Evolutionary conservation across 2,888 invertebrate genomes (phyloP), one percentile per base, ranked within the genome.

Genomic region (Andricus curvator): DNA sequence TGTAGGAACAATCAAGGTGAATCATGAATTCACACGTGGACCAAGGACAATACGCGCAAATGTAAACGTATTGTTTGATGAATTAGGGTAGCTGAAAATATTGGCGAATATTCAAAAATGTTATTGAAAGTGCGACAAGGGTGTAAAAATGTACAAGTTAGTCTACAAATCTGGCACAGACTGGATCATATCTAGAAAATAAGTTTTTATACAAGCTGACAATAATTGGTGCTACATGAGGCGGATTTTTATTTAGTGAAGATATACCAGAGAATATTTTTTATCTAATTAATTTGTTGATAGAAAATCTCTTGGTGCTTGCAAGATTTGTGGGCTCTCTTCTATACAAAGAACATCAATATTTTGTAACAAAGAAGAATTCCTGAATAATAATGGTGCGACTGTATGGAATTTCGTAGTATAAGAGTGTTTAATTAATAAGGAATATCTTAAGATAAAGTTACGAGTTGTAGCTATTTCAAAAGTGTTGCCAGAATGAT

Each of bases 31-130:
- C 82, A 78, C 80, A 76, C 83, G 83, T 86, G 88, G 85, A 87
- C 86, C 88, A 88, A 89, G 87, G 87, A 87, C 87, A 88, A 89
- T 87, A 84, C 74, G 81, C 78, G 76, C 60, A 81, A 79, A 67
- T 79, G 66, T 77, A 70, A 66, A 77, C 68, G 60, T 74, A 76
- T 80, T 76, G 79, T 44, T 20, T 68, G 67, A 22, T 33, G 60
- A 77, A 77, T 78, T 79, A 78, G 76, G 66, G 82, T 85, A 85
- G 84, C 82, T 86, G 81, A 74, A 80, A 74, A 78, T 66, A 80
- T 80, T 77, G 65, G 64, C 48, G 41, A 76, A 29, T 29, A 48
- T 25, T 9, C 13, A 56, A 70, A 74, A 20, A 17, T 9, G 11
- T 51, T 51, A 33, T 74, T 51, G 29, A 33, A 56, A 74, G n/a